Evolutionary conservation across 2,888 invertebrate species (phyloP), one percentile per base, ranked within the genome.

Genomic region (Junonia oenone): DNA sequence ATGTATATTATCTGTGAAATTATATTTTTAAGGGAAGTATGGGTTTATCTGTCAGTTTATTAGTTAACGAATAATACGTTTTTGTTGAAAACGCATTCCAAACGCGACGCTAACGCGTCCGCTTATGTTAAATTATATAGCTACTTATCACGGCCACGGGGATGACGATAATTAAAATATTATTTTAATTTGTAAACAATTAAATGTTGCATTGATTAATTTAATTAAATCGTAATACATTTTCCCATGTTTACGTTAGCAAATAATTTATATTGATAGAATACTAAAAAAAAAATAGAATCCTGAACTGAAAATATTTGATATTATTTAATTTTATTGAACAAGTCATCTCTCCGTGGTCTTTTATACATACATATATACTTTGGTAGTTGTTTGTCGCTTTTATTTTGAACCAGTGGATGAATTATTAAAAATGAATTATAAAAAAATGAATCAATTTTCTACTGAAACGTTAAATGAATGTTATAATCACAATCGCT

Each of bases 1-100:
- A 68, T 75, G 73, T 79, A 78, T 78, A 76, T 73, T 75, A 68
- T 72, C 71, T 72, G 72, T 76, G 76, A 75, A 75, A 77, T 77
- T 76, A 72, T 78, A 73, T 76, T 58, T 74, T 68, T 81, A 81
- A 76, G 78, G 72, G 66, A 76, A 79, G 71, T 73, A 72, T 74
- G 40, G 38, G 40, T 33, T 47, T 31, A 45, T 27, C 29, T 46
- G 26, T 43, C 38, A 40, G 38, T 47, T 31, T 14, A 29, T 37
- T 37, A 27, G 26, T 29, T 58, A 55, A 55, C 38, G 14, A 35
- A 14, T 58, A 63, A 63, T 62, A 64, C 61, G 64, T 62, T 58
- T 27, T 64, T 19, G 53, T 68, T 63, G 64, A 65, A 65, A 71
- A 73, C 75, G 79, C 80, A 80, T 81, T 81, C 81, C 81, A 80